Evolutionary conservation across 2,113 vertebrate genomes (phyloP), one percentile per base, ranked within the genome.

Genomic region (Oryzias javanicus): DNA sequence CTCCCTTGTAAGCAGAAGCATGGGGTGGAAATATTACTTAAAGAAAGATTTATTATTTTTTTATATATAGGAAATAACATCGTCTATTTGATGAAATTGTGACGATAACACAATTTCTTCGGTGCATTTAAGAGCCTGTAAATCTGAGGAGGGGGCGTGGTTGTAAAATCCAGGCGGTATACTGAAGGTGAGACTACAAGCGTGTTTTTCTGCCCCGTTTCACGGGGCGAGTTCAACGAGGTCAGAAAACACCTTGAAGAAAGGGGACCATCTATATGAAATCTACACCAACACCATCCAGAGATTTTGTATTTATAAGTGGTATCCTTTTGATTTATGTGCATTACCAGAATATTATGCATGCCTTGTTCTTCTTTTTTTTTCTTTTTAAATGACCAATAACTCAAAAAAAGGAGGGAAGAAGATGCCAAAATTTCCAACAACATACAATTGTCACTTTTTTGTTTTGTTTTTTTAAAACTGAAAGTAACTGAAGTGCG

Each of bases 281-380:
- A 74, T 89, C 87, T 91, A 90, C 81, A 76, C 49, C 18, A 80
- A 88, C 66, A 86, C 19, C 82, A 83, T 88, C 88, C 85, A 85
- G 88, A 78, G 83, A 84, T 78, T 79, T 85, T 89, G 76, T 77
- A 80, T 84, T 80, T 65, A 62, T 77, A 61, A 70, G 70, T 67
- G 76, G 73, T 80, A 74, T 87, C 81, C 76, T 84, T 35, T 88
- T 80, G 58, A 83, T 84, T 71, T 76, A 80, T 82, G 80, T 90
- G 82, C 84, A 81, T 88, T 86, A 88, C 73, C 66, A 78, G 72
- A 79, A 80, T 85, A 88, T 89, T 88, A 87, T 90, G 91, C 91
- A 92, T 92, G 90, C 85, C 86, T 90, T 90, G 78, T 86, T 84
- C 63, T 83, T 82, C 83, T 88, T 55, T 42, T 42, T 46, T 10